A percentile compares a stretch with the other conserved stretches of the same genome.
Evolutionary conservation across 2,113 vertebrate species (phyloP).

Genomic region (Paraplagusia blochii): DNA sequence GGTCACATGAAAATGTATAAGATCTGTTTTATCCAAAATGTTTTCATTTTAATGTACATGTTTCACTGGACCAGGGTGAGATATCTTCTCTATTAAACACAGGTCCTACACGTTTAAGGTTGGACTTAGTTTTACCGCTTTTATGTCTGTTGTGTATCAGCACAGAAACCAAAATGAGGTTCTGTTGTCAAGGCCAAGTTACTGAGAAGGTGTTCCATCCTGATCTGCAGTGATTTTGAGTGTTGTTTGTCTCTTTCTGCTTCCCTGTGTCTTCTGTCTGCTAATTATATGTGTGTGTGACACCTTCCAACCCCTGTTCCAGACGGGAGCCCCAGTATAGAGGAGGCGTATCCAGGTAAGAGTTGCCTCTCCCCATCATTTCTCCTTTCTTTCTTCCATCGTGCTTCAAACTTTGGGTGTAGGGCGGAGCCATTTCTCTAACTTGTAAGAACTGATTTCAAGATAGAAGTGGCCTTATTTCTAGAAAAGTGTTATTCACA

Average conservation of each 20-base stretch:
- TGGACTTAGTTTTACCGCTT: background rate
- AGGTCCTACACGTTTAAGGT: background rate
- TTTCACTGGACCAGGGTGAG: constrained; percentile 21
- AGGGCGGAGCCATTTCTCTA: too few species aligned
- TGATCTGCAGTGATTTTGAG: constrained; percentile 30
- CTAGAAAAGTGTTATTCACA: too few species aligned
- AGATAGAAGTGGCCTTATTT: too few species aligned
- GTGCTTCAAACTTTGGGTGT: background rate
- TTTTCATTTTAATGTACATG: constrained; percentile 16
- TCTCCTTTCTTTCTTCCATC: constrained; percentile 9
- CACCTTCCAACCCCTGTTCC: constrained; percentile 81
- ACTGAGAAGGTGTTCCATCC: constrained; percentile 6
- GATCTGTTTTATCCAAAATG: constrained; percentile 11
- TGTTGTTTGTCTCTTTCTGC: constrained; percentile 57
- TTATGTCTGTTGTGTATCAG: too few species aligned
- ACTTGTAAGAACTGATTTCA: too few species aligned
- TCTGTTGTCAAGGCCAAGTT: background rate
- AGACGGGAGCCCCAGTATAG: constrained; percentile 88
- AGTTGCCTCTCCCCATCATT: constrained; percentile 59
- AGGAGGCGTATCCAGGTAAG: constrained; percentile 94
- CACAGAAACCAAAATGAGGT: background rate
- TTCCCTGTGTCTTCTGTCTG: constrained; percentile 75
- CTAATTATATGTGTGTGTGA: constrained; percentile 72
- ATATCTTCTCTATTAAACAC: constrained; percentile 1
- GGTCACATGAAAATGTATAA: too few species aligned